Evolutionary conservation across 2,797 vertebrate genomes (phyloP), one percentile per base, ranked within the genome.

Genomic region (Saxicola maurus): DNA sequence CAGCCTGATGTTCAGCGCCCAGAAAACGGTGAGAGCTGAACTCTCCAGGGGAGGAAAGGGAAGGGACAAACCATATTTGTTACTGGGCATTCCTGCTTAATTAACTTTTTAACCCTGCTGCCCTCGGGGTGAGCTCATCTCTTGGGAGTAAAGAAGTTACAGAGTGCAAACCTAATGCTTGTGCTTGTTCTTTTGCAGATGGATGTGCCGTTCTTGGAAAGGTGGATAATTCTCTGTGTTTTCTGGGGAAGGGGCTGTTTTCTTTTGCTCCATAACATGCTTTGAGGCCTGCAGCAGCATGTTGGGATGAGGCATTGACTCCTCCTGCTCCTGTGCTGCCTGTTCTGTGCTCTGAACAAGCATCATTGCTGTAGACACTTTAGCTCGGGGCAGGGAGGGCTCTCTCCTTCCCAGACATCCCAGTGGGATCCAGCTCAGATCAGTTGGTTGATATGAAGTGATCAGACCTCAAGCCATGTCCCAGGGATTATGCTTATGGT

Each of bases 1-100:
- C 86, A 99, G 97, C 96, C 98, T 99, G 64, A 99, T 99, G 99
- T 99, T 98, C 91, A 98, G 98, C 2, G 98, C 98, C 82, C 99
- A 99, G 98, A 99, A 98, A 97, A 98, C 96, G 51, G 99, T 99
- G 95, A 95, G 94, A 73, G 48, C 55, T 71, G 61, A 53, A 18
- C 75, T 28, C 77, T 51, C 57, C 69, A 56, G 43, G 46, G 61
- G 15, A 2, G 4, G 24, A 28, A 11, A 53, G 45, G 52, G 59
- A 17, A 72, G 46, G 24, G 53, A 79, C 37, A 71, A n/a, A 37
- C 20, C 4, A 0, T 25, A 11, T 71, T 43, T 80, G 33, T 64
- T 48, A 43, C n/a, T 61, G 71, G 83, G 27, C 25, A 30, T 79
- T 61, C 60, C 56, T 67, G 86, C 23, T 81, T 66, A 35, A 68